Conservation (phyloP, 2,113 vertebrate genomes). For the Brachypteracias leptosomus region DNA sequence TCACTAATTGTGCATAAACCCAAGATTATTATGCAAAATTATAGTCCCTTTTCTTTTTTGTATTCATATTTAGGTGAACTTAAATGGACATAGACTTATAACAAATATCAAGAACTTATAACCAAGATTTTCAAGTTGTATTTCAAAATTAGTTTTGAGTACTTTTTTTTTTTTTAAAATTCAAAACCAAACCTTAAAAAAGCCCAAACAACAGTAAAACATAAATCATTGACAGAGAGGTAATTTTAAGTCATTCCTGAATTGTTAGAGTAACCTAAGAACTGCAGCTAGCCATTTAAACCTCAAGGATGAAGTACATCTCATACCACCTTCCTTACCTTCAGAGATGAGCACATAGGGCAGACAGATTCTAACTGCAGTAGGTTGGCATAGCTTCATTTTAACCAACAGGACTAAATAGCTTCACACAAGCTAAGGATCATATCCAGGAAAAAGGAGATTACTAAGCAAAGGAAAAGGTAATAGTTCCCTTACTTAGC, state of each 20-base stretch:
- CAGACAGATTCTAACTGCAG: neutral
- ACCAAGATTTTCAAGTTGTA: neutral
- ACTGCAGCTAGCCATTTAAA: neutral
- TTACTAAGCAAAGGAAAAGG: neutral
- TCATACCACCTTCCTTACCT: neutral
- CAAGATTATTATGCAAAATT: neutral
- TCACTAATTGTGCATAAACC: neutral
- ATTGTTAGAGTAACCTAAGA: neutral
- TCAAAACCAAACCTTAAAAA: neutral
- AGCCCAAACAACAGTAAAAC: neutral
- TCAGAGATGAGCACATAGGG: accelerated
- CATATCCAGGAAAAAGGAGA: neutral
- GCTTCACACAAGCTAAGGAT: neutral
- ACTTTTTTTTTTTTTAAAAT: neutral
- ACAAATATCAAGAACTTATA: neutral
- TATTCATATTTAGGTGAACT: neutral
- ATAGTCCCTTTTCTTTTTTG: neutral
- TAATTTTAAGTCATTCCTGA: neutral
- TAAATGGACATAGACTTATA: neutral
- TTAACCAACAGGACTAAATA: neutral
- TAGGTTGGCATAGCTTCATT: neutral
- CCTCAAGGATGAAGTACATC: neutral
- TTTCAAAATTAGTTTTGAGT: neutral
- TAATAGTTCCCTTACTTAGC: neutral
- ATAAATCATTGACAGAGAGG: neutral